Conservation (phyloP, 2,113 vertebrate genomes). For the Hoplias malabaricus region DNA sequence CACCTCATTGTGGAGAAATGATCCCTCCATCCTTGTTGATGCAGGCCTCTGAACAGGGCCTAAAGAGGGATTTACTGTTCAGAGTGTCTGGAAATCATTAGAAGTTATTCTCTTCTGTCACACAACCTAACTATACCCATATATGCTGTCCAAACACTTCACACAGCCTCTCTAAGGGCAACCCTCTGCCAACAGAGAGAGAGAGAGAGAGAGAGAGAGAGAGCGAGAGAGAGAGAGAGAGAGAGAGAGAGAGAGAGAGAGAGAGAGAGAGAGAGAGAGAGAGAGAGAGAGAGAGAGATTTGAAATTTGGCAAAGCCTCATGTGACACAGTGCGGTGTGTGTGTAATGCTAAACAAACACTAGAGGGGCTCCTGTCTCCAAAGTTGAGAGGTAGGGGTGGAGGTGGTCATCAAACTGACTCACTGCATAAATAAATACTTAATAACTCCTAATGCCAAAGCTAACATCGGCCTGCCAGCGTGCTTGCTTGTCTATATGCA, state of each 20-base stretch:
- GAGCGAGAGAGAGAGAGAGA: not conserved
- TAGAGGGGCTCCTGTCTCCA: not conserved
- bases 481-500: not conserved
- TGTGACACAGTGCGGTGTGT: not conserved
- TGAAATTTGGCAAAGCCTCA: slow-evolving; percentile 14
- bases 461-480: slow-evolving; percentile 7
- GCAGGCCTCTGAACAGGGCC: not conserved
- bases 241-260: not conserved
- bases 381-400: not conserved
- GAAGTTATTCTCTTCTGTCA: slow-evolving; percentile 9
- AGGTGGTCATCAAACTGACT: slow-evolving; percentile 1
- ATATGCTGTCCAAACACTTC: slow-evolving; percentile 18
- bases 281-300: slow-evolving; percentile 1
- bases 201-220: slow-evolving; percentile 5
- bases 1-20: slow-evolving; percentile 11
- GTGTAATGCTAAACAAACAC: slow-evolving; percentile 26
- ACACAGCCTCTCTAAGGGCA: slow-evolving; percentile 6
- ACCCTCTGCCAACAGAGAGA: not conserved
- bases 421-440: slow-evolving; percentile 39
- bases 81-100: slow-evolving; percentile 34
- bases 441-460: slow-evolving; percentile 40
- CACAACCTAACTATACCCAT: slow-evolving; percentile 30
- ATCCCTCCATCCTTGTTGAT: not conserved
- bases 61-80: slow-evolving; percentile 33
- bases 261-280: not conserved